Conservation (phyloP, 2,797 vertebrate species). For the Masticophis lateralis region DNA sequence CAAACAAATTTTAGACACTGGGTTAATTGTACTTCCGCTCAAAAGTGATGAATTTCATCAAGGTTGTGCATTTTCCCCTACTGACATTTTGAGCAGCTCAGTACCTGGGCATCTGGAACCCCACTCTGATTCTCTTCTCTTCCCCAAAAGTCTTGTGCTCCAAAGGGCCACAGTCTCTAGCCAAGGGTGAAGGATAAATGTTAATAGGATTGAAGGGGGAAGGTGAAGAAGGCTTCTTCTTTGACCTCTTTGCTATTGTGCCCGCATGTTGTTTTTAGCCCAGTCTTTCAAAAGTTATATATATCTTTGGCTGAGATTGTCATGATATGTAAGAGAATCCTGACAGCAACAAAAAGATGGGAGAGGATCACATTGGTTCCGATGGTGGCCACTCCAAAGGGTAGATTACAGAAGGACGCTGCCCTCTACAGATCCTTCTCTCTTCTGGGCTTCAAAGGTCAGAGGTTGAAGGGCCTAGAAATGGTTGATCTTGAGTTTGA, state of each 20-base stretch:
- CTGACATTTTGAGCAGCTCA: background rate
- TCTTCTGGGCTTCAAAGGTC: constrained; percentile 87
- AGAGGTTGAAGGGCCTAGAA: constrained; percentile 87
- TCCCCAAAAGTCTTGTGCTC: background rate
- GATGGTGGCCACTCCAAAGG: constrained; percentile 66
- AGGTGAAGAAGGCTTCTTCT: constrained; percentile 20
- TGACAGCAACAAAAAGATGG: constrained; percentile 42
- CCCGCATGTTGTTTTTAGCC: constrained; percentile 12
- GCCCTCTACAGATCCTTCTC: constrained; percentile 54
- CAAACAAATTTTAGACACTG: background rate
- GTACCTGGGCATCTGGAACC: background rate
- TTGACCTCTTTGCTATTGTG: background rate
- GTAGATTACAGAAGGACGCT: constrained; percentile 75
- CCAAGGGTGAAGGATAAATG: constrained; percentile 47
- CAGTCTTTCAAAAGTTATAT: constrained; percentile 64
- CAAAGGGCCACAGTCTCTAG: background rate
- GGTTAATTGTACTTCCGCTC: background rate
- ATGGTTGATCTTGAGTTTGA: constrained; percentile 73
- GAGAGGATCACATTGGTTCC: background rate
- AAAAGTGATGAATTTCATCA: background rate
- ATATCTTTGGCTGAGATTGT: constrained; percentile 67
- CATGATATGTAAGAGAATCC: constrained; percentile 48
- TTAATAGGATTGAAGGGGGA: constrained; percentile 32
- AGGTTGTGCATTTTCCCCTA: background rate
- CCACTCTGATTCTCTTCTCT: background rate